These are phyloP conservation scores for Synanthedon tipuliformis DNA, from an alignment of 2,888 invertebrate genomes.

Conservation along the genomic window DNA sequence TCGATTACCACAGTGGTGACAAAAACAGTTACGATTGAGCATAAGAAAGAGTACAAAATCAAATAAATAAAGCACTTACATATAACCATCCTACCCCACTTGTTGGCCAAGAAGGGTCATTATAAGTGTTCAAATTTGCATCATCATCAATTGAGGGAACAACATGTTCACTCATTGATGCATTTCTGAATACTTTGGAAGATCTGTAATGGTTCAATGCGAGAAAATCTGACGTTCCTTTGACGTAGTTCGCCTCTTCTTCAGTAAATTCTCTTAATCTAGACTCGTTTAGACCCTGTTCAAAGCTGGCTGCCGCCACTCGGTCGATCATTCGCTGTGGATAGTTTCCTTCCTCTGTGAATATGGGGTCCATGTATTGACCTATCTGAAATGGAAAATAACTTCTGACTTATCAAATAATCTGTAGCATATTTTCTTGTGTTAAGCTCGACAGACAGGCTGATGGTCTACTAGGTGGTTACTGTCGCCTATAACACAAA, in stretches of 20 bases:
- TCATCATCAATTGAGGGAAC: slow-evolving; percentile 15
- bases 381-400: slow-evolving; percentile 9
- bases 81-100: slow-evolving; percentile 9
- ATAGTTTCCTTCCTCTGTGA: slow-evolving; percentile 12
- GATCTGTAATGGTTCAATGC: slow-evolving; percentile 17
- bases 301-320: slow-evolving; percentile 12
- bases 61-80: slow-evolving; percentile 7
- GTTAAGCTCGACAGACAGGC: too few species aligned
- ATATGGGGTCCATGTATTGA: slow-evolving; percentile 15
- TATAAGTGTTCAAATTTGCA: slow-evolving; percentile 11
- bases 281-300: slow-evolving; percentile 12
- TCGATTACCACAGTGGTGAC: too few species aligned
- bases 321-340: slow-evolving; percentile 13
- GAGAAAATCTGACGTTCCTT: slow-evolving; percentile 16
- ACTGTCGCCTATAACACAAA: too few species aligned
- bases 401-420: too few species aligned
- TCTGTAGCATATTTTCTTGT: too few species aligned
- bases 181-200: slow-evolving; percentile 13
- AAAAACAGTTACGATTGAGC: too few species aligned
- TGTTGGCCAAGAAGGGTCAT: slow-evolving; percentile 15
- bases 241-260: slow-evolving; percentile 12
- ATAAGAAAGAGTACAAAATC: too few species aligned
- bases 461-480: too few species aligned
- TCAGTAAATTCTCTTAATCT: slow-evolving; percentile 13
- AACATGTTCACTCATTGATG: slow-evolving; percentile 9